Percentiles rank a stretch among this genome's conserved stretches.
Conservation (phyloP, 2,797 vertebrate genomes). For the Acipenser transmontanus region DNA sequence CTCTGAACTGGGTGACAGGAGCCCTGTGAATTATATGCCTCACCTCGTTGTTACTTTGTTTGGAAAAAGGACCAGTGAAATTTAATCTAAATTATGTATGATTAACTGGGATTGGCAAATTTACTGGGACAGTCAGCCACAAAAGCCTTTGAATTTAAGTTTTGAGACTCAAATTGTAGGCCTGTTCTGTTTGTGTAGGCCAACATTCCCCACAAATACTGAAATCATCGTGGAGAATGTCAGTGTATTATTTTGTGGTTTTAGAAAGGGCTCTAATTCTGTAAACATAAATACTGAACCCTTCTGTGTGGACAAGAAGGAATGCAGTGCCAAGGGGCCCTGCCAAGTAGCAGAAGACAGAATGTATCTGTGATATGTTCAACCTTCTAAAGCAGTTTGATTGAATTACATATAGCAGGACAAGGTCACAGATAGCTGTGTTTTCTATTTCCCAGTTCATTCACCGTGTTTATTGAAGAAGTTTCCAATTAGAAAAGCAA, state of each 20-base stretch:
- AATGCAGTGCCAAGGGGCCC: neutral
- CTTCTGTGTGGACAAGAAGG: neutral
- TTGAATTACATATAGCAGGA: slow-evolving; percentile 4
- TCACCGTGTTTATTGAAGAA: neutral
- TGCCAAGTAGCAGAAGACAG: neutral
- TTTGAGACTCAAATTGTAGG: too few species aligned
- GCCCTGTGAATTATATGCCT: too few species aligned
- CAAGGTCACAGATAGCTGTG: slow-evolving; percentile 2
- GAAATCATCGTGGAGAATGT: neutral
- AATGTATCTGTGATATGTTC: neutral
- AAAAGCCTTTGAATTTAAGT: too few species aligned
- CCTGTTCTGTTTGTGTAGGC: slow-evolving; percentile 1
- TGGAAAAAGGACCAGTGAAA: too few species aligned
- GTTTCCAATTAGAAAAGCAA: too few species aligned
- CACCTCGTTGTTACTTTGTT: too few species aligned
- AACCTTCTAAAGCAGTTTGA: slow-evolving; percentile 9
- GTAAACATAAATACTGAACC: neutral
- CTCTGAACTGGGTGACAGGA: too few species aligned
- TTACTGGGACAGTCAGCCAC: too few species aligned
- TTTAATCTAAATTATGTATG: too few species aligned
- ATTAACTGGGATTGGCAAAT: too few species aligned
- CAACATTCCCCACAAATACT: slow-evolving; percentile 8
- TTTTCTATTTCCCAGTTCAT: neutral
- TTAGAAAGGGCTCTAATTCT: slow-evolving; percentile 7
- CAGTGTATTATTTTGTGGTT: slow-evolving; percentile 9